Base-by-base conservation (phyloP, 2,888 invertebrate species). In the Salpingus planirostris region DNA sequence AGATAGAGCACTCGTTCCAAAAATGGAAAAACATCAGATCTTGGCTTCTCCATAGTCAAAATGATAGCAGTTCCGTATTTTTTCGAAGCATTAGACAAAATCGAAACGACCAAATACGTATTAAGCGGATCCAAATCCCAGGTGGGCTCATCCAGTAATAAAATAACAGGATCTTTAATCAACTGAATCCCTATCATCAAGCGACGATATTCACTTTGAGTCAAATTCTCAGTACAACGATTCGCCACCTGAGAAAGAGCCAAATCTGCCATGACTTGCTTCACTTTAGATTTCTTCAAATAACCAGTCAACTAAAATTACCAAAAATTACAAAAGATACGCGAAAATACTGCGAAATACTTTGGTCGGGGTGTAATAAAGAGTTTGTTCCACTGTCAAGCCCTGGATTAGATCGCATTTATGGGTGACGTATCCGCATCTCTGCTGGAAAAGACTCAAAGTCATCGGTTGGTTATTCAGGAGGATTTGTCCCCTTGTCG, bases 11-110 rank as follows among this genome's bases (percentile, higher is more conserved):
- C 89, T 15, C 89, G 73, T 64, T 95, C 93, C 50, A 97, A 72
- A 62, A 96, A 90, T 3, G 95, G 95, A 57, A 96, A 88, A 1
- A 97, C 93, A 62, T 97, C 96, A 29, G 88, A 80, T 53, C 95
- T 71, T 0, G 95, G 93, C 50, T 91, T 90, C 58, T 92, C 90
- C 80, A 93, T 83, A 0, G 92, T 92, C 3, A 95, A 66, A 31
- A 95, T 72, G 18, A 93, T 88, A 18, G 91, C 88, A 2, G 92
- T 82, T 4, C 89, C 87, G 43, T 91, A 84, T 60, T 91, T 89
- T 53, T 90, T 91, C 2, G 89, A 82, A 4, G 83, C 76, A 50
- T 91, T 91, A 13, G 90, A 90, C 2, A 95, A 70, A 57, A 95
- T 95, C 0, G 95, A 93, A 29, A 96, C 82, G 4, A 97, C 82